A percentile compares a stretch with the other conserved stretches of the same genome.
These are phyloP conservation scores for Lepisosteus oculatus DNA, from an alignment of 2,113 vertebrate genomes.

Conservation along the genomic window DNA sequence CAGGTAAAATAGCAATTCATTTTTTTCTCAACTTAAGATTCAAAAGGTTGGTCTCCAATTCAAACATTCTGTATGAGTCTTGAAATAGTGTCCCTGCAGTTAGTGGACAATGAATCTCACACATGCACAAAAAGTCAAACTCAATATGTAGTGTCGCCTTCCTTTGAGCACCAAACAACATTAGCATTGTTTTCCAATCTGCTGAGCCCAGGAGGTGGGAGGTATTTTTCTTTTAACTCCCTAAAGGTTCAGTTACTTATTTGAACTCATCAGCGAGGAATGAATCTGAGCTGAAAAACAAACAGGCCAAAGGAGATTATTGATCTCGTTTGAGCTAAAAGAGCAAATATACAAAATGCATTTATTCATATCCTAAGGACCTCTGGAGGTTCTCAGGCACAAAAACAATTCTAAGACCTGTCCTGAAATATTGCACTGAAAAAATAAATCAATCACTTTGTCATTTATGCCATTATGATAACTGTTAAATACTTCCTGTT, in stretches of 20 bases:
- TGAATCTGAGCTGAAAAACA: not conserved
- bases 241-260: not conserved
- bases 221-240: not conserved
- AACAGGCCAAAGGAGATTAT: constrained; percentile 7
- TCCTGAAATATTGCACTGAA: not conserved
- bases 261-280: constrained; percentile 58
- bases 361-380: constrained; percentile 16
- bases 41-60: too few species aligned
- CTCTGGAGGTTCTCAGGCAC: not conserved
- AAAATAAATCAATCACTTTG: too few species aligned
- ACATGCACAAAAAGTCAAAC: not conserved
- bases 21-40: too few species aligned
- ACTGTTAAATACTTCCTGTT: too few species aligned
- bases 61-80: too few species aligned
- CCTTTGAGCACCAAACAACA: not conserved
- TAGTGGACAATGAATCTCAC: not conserved
- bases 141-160: not conserved
- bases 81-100: not conserved
- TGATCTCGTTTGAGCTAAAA: constrained; percentile 11
- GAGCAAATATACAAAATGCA: constrained; percentile 18
- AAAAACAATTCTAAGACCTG: not conserved
- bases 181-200: constrained; percentile 7
- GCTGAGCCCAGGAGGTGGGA: not conserved
- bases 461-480: too few species aligned
- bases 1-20: not conserved